Evolutionary conservation across 2,113 vertebrate genomes (phyloP), one percentile per base, ranked within the genome.

Genomic region (Orientallactaga bullata): DNA sequence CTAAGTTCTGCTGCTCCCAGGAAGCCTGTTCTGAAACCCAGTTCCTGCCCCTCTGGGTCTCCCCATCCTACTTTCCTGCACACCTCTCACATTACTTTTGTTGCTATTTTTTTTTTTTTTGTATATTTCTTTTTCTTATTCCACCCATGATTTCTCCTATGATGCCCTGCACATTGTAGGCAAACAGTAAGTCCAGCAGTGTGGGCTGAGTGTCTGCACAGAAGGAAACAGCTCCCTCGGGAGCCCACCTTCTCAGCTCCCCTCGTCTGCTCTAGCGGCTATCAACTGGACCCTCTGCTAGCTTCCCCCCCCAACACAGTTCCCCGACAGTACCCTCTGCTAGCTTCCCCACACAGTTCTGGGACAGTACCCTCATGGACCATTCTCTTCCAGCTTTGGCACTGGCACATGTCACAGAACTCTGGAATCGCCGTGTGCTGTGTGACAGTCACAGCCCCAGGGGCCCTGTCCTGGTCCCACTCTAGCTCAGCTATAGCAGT

Each of bases 1-100:
- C 78, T 28, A 11, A 61, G n/a, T 30, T 74, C 58, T 73, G 0
- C 30, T 61, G 23, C 37, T 42, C 76, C 30, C 42, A 63, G 72
- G 24, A 95, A 86, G 7, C 37, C 77, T 85, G 21, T 37, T 42
- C 35, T 61, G n/a, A 93, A 94, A 81, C 51, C 35, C 61, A 55
- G 21, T 73, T 35, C 32, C 58, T 88, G 12, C n/a, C 55, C n/a
- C 93, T 21, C 61, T 37, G 61, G 82, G 35, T 16, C 60, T 74
- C n/a, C 39, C 32, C 30, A 63, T 23, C 17, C 17, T 37, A 47
- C 26, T n/a, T 74, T 5, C 18, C 17, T 30, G 23, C n/a, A 51
- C 2, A 23, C 2, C 68, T 73, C 66, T 63, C 51, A 11, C 32
- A 13, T 76, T 71, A 61, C 16, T 68, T 16, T 42, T 61, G 2